These are phyloP conservation scores for Heliconius nattereri DNA, from an alignment of 1,140 invertebrate genomes.

Conservation along the genomic window DNA sequence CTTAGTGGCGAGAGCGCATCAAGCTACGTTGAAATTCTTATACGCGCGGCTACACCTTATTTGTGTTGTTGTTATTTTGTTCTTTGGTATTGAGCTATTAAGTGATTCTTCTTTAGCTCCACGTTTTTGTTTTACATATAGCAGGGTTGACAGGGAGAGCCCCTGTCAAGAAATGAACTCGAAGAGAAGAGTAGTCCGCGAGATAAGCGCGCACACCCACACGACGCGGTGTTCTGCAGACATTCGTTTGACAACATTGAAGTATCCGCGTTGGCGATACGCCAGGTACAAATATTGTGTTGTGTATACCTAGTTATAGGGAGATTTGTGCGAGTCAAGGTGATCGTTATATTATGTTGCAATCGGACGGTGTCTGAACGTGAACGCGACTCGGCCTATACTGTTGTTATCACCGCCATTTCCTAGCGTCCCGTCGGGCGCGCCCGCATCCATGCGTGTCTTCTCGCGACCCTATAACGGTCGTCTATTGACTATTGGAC, in stretches of 20 bases:
- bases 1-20: too few species aligned
- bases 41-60: too few species aligned
- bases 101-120: too few species aligned
- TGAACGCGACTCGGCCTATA: background rate
- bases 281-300: constrained; percentile 5
- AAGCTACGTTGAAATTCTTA: too few species aligned
- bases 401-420: background rate
- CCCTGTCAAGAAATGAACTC: too few species aligned
- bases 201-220: too few species aligned
- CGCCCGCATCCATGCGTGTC: background rate
- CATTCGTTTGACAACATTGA: constrained; percentile 27
- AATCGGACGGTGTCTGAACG: background rate
- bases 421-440: background rate
- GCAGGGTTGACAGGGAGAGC: too few species aligned
- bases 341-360: background rate
- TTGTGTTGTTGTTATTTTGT: too few species aligned
- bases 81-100: too few species aligned
- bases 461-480: background rate
- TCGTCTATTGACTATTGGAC: background rate
- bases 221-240: background rate
- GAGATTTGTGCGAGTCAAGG: constrained; percentile 2
- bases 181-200: too few species aligned
- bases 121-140: too few species aligned
- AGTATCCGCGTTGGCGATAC: constrained; percentile 5
- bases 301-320: background rate